Conservation (phyloP, 2,888 invertebrate species). For the Lepidonotus clava region DNA sequence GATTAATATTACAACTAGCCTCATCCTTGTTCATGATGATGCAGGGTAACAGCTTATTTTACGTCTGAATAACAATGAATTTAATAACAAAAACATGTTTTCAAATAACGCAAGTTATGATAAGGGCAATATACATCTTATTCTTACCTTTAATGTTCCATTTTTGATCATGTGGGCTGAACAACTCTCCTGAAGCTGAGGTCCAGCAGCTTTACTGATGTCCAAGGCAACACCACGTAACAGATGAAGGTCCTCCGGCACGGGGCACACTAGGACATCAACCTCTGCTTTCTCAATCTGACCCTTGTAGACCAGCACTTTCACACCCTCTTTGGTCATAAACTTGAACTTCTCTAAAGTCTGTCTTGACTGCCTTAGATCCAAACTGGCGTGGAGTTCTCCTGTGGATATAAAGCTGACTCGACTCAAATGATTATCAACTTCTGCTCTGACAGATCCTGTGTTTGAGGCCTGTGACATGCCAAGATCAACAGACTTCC, state of each 20-base stretch:
- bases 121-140: no score
- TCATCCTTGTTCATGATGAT: no score
- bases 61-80: no score
- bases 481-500: not conserved
- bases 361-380: not conserved
- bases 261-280: slow-evolving; percentile 31
- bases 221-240: slow-evolving; percentile 11
- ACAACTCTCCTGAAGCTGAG: slow-evolving; percentile 7
- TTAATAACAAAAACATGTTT: no score
- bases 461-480: no score
- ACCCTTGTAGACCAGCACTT: slow-evolving; percentile 24
- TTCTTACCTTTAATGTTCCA: slow-evolving; percentile 15
- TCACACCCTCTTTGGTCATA: slow-evolving; percentile 36
- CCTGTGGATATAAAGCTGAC: slow-evolving; percentile 40
- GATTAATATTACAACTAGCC: no score
- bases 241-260: not conserved
- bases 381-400: not conserved
- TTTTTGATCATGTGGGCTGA: not conserved
- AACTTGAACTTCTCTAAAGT: not conserved
- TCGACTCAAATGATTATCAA: slow-evolving; percentile 8
- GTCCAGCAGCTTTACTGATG: slow-evolving; percentile 1
- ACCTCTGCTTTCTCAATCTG: not conserved
- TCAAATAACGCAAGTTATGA: no score
- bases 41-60: no score
- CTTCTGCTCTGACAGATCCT: not conserved